Base-by-base conservation (phyloP, 2,888 invertebrate species). In the Drosophila sordidula region DNA sequence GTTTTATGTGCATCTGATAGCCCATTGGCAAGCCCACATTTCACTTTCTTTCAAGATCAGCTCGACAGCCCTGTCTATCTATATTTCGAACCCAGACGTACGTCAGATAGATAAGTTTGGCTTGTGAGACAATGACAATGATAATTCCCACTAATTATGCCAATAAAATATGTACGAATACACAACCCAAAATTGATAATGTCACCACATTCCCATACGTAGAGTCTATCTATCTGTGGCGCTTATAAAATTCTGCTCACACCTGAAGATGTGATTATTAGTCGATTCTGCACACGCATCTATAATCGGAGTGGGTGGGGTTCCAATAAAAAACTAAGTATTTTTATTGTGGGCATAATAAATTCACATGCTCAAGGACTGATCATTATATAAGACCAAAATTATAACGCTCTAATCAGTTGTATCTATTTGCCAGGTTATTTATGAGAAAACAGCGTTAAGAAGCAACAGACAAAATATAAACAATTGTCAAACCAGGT, bases 131-230 rank as follows among this genome's bases (percentile, higher is more conserved):
- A 69, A 55, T 55, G 50, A 9, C 50, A 66, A 65, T 52, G 62
- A 73, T 69, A 76, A 73, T 77, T 69, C 44, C 51, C 9, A 51
- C 73, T 77, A 86, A 86, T 82, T 82, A 75, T 73, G 78, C 63
- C 84, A 86, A 81, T 81, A 81, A 81, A 80, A 63, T 63, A 61
- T 52, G 36, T 51, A 34, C 46, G 54, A 44, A 42, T 32, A 25
- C 36, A 46, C 32, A 55, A 65, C 67, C 61, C 63, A 57, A 78
- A 85, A 85, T 76, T 78, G 82, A 82, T 76, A 81, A 74, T 61
- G 54, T 14, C 57, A 42, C 39, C 47, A 55, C 46, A 61, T 65
- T 55, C 44, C 16, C 36, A 18, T 50, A 44, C 39, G 18, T 42
- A 39, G 26, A 39, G 26, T 41, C n/a, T 36, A 26, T 44, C 29